Evolutionary conservation across 2,888 invertebrate species (phyloP).

Genomic region (Linhomoeus sp.): DNA sequence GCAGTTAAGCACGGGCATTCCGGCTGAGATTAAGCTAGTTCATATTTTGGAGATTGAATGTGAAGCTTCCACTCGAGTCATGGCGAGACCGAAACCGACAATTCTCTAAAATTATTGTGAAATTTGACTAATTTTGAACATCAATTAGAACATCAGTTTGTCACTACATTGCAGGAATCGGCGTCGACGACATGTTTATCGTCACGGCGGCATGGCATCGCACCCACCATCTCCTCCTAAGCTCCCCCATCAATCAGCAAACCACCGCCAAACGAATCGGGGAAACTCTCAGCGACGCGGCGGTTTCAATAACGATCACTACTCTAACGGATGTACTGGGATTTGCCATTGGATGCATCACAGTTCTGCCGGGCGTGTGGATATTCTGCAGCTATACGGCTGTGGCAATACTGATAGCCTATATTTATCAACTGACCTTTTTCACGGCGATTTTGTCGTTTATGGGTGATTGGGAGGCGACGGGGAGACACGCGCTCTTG

Average conservation of each 20-base stretch:
- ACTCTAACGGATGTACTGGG: slow-evolving; percentile 76
- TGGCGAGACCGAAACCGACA: too few relatives aligned
- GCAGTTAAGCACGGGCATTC: too few relatives aligned
- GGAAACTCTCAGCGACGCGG: slow-evolving; percentile 46
- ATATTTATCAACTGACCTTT: slow-evolving; percentile 73
- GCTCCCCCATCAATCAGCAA: too few relatives aligned
- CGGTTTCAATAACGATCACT: slow-evolving; percentile 86
- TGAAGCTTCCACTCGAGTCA: too few relatives aligned
- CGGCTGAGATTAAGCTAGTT: too few relatives aligned
- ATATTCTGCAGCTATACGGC: neutral
- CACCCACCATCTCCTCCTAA: too few relatives aligned
- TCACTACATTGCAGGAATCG: slow-evolving; percentile 70
- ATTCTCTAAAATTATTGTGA: too few relatives aligned
- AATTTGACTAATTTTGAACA: too few relatives aligned
- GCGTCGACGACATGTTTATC: too few relatives aligned
- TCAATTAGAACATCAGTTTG: too few relatives aligned
- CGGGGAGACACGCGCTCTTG: neutral
- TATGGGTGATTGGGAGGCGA: slow-evolving; percentile 61
- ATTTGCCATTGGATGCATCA: slow-evolving; percentile 71
- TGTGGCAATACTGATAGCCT: neutral
- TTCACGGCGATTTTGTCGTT: slow-evolving; percentile 75
- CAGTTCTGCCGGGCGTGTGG: slow-evolving; percentile 53
- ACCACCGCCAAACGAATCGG: too few relatives aligned
- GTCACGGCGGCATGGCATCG: slow-evolving; percentile 71
- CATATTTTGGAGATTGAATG: too few relatives aligned